These are phyloP conservation scores for Actinopyga echinites DNA, from an alignment of 53 echinoderm and acorn worm genomes.

Conservation along the genomic window DNA sequence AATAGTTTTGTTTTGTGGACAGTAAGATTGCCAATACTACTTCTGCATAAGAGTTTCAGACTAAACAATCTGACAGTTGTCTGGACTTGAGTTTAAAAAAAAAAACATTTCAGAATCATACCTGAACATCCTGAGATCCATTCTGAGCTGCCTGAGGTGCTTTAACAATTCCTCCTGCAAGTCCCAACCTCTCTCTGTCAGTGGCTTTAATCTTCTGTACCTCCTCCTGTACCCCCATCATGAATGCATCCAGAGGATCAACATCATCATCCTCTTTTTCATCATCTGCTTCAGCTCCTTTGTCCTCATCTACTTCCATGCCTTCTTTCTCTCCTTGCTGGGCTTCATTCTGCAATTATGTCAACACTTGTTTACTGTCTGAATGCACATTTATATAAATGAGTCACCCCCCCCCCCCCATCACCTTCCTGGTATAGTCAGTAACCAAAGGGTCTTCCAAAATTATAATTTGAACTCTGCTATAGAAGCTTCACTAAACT, in stretches of 20 bases:
- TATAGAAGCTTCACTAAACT: no score
- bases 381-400: no score
- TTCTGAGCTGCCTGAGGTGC: neutral
- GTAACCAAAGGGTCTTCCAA: no score
- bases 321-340: conserved; percentile 45
- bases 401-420: no score
- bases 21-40: no score
- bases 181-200: conserved; percentile 57
- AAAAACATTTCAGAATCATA: neutral
- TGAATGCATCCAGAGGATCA: conserved; percentile 96
- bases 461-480: no score
- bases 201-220: conserved; percentile 79
- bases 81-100: no score
- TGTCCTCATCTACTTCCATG: conserved; percentile 49
- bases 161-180: conserved; percentile 18
- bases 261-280: conserved; percentile 66
- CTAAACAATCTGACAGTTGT: no score
- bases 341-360: neutral
- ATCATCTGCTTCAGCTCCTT: conserved; percentile 39
- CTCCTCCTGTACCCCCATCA: conserved; percentile 86
- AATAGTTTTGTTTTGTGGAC: no score
- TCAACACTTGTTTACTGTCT: neutral
- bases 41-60: no score
- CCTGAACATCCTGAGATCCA: neutral
- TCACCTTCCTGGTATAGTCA: no score